Evolutionary conservation across 2,888 invertebrate genomes (phyloP).

Genomic region (Gymnocheta viridis): DNA sequence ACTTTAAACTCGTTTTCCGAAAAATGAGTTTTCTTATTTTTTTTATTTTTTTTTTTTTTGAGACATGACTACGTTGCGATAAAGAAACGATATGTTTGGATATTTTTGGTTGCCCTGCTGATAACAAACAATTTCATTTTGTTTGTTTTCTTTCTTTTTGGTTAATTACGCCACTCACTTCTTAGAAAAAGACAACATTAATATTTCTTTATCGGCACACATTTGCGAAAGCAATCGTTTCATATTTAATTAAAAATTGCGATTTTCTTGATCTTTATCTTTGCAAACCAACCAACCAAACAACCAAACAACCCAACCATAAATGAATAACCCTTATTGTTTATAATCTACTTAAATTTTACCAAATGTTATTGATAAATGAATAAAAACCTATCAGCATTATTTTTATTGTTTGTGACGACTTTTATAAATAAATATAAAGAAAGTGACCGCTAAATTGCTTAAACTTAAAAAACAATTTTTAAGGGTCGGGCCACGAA

Average conservation of each 20-base stretch:
- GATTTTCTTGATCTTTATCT: neutral
- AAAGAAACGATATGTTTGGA: no score
- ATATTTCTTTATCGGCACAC: neutral
- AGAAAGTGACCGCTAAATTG: no score
- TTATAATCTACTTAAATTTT: neutral
- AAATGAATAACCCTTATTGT: neutral
- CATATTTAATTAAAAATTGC: neutral
- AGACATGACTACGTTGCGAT: no score
- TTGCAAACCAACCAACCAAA: neutral
- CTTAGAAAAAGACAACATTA: neutral
- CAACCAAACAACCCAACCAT: neutral
- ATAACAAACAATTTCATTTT: neutral
- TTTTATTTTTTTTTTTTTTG: no score
- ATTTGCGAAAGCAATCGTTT: neutral
- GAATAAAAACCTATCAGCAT: neutral
- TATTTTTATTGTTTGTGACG: neutral
- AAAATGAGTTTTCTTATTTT: no score
- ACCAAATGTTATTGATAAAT: neutral
- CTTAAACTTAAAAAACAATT: no score
- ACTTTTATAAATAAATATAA: no score
- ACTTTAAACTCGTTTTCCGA: no score
- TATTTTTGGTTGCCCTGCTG: no score
- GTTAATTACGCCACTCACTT: neutral
- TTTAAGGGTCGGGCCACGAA: no score
- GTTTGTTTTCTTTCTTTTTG: no score